These are phyloP conservation scores for Scaptodrosophila lebanonensis DNA, from an alignment of 1,140 invertebrate species.

Conservation along the genomic window DNA sequence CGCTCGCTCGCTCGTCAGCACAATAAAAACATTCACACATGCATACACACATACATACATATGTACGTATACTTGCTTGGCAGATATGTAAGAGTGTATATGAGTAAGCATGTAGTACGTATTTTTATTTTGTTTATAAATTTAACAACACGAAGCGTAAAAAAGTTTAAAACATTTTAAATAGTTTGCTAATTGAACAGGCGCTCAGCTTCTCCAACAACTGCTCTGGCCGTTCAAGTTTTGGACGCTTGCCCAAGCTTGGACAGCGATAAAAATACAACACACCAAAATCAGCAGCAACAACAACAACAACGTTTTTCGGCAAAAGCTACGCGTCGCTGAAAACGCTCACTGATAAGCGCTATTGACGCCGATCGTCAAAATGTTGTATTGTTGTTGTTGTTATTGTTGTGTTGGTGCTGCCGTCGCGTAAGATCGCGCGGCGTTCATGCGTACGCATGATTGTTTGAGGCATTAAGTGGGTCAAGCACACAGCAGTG, in stretches of 20 bases:
- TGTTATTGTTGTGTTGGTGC: no score
- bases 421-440: slow-evolving; percentile 51
- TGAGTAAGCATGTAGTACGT: slow-evolving; percentile 30
- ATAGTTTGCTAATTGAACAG: slow-evolving; percentile 74
- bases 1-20: no score
- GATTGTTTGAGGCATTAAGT: background rate
- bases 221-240: no score
- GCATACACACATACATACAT: no score
- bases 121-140: slow-evolving; percentile 67
- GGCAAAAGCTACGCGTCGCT: slow-evolving; percentile 26
- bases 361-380: background rate
- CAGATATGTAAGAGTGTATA: no score
- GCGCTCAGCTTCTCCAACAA: no score
- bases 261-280: slow-evolving; percentile 2
- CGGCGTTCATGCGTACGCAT: slow-evolving; percentile 11
- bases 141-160: slow-evolving; percentile 45
- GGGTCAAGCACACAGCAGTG: no score
- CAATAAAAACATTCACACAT: no score
- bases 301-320: slow-evolving; percentile 20
- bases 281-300: background rate
- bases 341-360: slow-evolving; percentile 13
- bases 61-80: no score
- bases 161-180: slow-evolving; percentile 76
- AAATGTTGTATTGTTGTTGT: no score
- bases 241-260: no score